Conservation (phyloP, 2,113 vertebrate species). For the Bos indicus region DNA sequence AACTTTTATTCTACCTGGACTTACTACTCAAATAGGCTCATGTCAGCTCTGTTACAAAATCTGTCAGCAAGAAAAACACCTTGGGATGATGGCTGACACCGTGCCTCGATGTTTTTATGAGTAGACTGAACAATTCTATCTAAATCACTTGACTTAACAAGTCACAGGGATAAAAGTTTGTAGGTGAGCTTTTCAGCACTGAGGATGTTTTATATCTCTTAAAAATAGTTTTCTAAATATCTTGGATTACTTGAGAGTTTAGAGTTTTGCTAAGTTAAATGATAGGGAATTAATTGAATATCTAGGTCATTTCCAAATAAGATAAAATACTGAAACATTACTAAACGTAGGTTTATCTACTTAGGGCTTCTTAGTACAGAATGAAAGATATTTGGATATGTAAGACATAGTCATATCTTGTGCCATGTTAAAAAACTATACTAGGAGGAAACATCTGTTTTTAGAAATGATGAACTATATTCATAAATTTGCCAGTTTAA, state of each 20-base stretch:
- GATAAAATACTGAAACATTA: not conserved
- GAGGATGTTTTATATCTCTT: not conserved
- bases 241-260: not conserved
- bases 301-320: not conserved
- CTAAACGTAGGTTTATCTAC: not conserved
- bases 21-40: not conserved
- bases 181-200: not conserved
- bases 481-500: not conserved
- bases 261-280: not conserved
- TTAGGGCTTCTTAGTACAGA: not conserved
- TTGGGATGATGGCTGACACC: not conserved
- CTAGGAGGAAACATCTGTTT: not conserved
- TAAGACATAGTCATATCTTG: not conserved
- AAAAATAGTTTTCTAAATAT: not conserved
- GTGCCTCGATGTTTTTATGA: not conserved
- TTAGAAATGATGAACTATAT: not conserved
- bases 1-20: not conserved
- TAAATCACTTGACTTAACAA: not conserved
- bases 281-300: not conserved
- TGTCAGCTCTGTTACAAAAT: not conserved
- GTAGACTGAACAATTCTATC: not conserved
- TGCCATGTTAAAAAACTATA: not conserved
- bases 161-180: not conserved
- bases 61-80: not conserved
- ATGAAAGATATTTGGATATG: not conserved